Evolutionary conservation across 35 echinoderm and acorn worm species (phyloP).

Genomic region (Amphiura filiformis): DNA sequence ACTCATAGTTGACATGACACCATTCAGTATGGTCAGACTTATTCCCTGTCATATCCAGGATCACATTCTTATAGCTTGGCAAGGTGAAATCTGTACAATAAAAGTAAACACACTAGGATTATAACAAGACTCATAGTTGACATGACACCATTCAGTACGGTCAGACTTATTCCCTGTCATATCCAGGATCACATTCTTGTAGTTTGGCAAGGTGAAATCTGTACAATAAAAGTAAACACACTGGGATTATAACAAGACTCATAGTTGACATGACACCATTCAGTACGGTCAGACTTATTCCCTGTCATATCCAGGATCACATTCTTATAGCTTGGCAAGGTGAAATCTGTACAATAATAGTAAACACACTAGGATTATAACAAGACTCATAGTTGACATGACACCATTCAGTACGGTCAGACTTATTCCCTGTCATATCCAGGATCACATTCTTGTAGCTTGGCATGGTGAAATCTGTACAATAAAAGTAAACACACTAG

Average conservation of each 20-base stretch:
- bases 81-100: conserved; percentile 1
- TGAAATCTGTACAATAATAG: too few relatives aligned
- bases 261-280: conserved; percentile 84
- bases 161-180: conserved; percentile 53
- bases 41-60: conserved; percentile 44
- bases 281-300: conserved; percentile 47
- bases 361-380: conserved; percentile 44
- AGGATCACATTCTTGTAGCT: conserved; percentile 56
- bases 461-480: conserved; percentile 30
- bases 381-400: conserved; percentile 67
- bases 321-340: too few relatives aligned
- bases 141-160: conserved; percentile 78
- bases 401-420: conserved; percentile 68
- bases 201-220: conserved; percentile 30
- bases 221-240: neutral
- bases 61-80: conserved; percentile 52
- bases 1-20: conserved; percentile 84
- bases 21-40: conserved; percentile 64
- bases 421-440: conserved; percentile 41
- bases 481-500: too few relatives aligned
- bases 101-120: conserved; percentile 21
- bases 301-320: conserved; percentile 50
- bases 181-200: conserved; percentile 58
- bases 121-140: conserved; percentile 61
- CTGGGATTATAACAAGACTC: conserved; percentile 43